A percentile compares a stretch with the other conserved stretches of the same genome.
Evolutionary conservation across 2,113 vertebrate species (phyloP).

Genomic region (Casuarius casuarius): DNA sequence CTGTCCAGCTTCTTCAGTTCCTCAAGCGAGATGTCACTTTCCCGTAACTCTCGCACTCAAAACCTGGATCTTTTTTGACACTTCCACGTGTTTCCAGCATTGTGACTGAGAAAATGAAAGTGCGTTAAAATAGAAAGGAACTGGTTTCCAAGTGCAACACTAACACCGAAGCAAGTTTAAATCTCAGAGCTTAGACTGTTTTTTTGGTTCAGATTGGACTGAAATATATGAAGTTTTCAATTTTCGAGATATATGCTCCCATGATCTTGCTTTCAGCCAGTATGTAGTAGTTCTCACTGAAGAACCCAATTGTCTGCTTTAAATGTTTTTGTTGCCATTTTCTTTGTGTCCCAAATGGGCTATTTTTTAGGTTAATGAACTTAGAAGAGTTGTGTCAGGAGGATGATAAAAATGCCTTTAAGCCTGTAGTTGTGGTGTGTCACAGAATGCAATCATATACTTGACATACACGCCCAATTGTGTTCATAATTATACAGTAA

Average conservation of each 20-base stretch:
- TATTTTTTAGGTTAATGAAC: not conserved
- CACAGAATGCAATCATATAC: not conserved
- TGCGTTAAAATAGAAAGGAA: not conserved
- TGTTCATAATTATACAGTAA: slow-evolving; percentile 18
- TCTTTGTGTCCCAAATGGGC: not conserved
- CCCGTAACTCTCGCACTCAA: slow-evolving; percentile 17
- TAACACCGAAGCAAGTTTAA: not conserved
- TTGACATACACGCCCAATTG: slow-evolving; percentile 8
- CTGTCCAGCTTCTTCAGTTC: not conserved
- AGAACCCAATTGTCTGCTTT: not conserved
- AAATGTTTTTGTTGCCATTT: not conserved
- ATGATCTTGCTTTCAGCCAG: not conserved
- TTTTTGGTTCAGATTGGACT: not conserved
- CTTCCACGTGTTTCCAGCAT: not conserved
- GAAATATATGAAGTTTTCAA: not conserved
- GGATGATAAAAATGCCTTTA: not conserved
- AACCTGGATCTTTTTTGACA: not conserved
- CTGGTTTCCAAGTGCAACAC: slow-evolving; percentile 12
- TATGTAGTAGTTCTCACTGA: not conserved
- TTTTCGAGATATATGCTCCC: not conserved
- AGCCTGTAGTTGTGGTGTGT: slow-evolving; percentile 32
- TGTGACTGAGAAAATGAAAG: not conserved
- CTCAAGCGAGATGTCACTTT: slow-evolving; percentile 32
- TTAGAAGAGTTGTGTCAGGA: not conserved
- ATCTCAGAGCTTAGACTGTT: not conserved